Evolutionary conservation across 1,140 invertebrate species (phyloP), one percentile per base, ranked within the genome.

Genomic region (Lepidotrigona ventralis): DNA sequence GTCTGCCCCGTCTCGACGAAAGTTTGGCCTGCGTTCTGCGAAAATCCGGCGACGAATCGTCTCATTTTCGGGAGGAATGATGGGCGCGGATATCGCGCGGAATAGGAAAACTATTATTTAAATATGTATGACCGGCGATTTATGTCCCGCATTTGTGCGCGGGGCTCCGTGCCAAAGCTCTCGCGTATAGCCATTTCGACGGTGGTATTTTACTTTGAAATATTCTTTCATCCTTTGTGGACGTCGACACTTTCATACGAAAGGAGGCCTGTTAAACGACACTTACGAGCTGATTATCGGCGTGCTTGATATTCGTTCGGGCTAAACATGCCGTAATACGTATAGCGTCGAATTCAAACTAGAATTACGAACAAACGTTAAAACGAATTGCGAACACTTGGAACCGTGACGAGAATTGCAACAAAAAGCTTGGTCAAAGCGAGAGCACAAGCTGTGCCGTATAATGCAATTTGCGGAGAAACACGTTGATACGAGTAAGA

Each of bases 71-170:
- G 11, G 54, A 5, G 1, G 56, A 26, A 71, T 71, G 29, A 71
- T 79, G 60, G 60, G 68, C 66, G 21, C 29, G 53, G 66, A 79
- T 69, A 79, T 79, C 53, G 78, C 21, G 5, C n/a, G 39, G 39
- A 79, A 79, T 63, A 53, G 56, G 68, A 79, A 79, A 79, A 53
- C 68, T 72, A 60, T 70, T 69, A 46, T 58, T 69, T 58, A 79
- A 79, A 60, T 79, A 79, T 72, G 60, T 63, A 72, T 58, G 69
- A 46, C 12, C n/a, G 53, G 1, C 33, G 29, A 8, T 71, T 51
- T 23, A 23, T 23, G 12, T 58, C n/a, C 5, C 29, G 17, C 6
- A 12, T 33, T 72, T 29, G 33, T 60, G 68, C 39, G 26, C 54
- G n/a, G 69, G 69, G 56, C 78, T 23, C 46, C n/a, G n/a, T 19